A percentile compares a stretch with the other conserved stretches of the same genome.
Conservation (phyloP, 2,888 invertebrate genomes). For the Nymphalis urticae region DNA sequence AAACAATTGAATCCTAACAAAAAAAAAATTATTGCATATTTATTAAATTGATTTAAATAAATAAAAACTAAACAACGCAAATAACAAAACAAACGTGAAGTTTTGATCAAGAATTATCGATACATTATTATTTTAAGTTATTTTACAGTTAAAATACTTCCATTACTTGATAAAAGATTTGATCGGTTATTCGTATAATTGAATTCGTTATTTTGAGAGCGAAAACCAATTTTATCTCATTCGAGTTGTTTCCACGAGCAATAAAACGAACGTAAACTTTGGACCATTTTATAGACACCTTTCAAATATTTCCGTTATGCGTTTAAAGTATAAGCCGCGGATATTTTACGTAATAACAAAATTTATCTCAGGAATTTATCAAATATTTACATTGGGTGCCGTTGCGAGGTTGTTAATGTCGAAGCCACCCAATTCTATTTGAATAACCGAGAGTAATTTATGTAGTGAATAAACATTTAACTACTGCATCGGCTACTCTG, state of each 20-base stretch:
- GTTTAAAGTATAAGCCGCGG: slow-evolving; percentile 1
- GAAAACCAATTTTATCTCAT: slow-evolving; percentile 23
- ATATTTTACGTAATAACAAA: slow-evolving; percentile 9
- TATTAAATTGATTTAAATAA: too few species aligned
- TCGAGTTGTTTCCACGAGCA: slow-evolving; percentile 24
- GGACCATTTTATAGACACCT: slow-evolving; percentile 14
- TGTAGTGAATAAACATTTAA: not conserved
- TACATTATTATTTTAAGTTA: too few species aligned
- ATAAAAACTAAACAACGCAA: too few species aligned
- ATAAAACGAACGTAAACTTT: slow-evolving; percentile 34
- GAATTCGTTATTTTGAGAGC: not conserved
- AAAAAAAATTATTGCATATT: too few species aligned
- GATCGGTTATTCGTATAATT: too few species aligned
- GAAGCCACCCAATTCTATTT: slow-evolving; percentile 8
- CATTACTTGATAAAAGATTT: too few species aligned
- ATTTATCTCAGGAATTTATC: slow-evolving; percentile 14
- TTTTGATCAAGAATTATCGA: too few species aligned
- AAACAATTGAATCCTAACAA: too few species aligned
- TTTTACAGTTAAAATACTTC: too few species aligned
- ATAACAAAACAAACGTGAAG: too few species aligned
- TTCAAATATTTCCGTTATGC: slow-evolving; percentile 14
- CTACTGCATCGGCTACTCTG: not conserved
- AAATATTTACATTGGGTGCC: slow-evolving; percentile 6
- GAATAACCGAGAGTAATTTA: not conserved
- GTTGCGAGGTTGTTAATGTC: slow-evolving; percentile 1